Conservation (phyloP, 2,888 invertebrate genomes). For the Rhimphoctona megacephalus region DNA sequence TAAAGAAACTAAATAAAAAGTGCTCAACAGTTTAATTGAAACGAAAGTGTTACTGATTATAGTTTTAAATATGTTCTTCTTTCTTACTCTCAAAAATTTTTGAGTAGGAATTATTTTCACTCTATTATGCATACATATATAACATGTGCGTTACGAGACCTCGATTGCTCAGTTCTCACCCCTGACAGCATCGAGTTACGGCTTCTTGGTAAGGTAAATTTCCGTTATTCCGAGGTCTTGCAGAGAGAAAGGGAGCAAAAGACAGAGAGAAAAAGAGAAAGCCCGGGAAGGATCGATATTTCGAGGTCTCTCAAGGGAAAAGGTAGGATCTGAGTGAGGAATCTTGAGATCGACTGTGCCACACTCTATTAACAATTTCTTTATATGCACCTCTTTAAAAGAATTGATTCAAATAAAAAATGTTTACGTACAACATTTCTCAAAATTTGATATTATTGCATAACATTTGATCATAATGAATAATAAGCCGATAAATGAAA, state of each 20-base stretch:
- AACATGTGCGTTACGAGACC: constrained; percentile 26
- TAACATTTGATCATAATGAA: not conserved
- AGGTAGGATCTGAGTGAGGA: constrained; percentile 26
- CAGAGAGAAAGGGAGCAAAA: constrained; percentile 13
- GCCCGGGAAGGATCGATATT: constrained; percentile 45
- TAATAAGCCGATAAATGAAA: not conserved
- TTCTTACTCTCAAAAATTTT: not conserved
- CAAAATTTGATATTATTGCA: not conserved
- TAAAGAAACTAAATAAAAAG: not conserved
- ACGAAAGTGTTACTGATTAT: not conserved
- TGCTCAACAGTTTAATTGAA: not conserved
- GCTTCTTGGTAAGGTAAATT: constrained; percentile 47
- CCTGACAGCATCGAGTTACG: constrained; percentile 42
- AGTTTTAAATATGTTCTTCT: not conserved
- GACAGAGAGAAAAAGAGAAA: not conserved
- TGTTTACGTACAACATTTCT: not conserved
- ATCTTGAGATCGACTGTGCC: constrained; percentile 40
- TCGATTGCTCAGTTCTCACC: constrained; percentile 39
- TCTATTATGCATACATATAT: not conserved
- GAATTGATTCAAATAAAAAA: not conserved
- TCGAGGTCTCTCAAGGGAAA: constrained; percentile 45
- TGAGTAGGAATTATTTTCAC: not conserved
- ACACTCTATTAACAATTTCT: constrained; percentile 4
- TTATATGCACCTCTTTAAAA: not conserved
- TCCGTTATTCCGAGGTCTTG: constrained; percentile 55